Base-by-base conservation (phyloP, 1,140 invertebrate species). In the Harpegnathos saltator region DNA sequence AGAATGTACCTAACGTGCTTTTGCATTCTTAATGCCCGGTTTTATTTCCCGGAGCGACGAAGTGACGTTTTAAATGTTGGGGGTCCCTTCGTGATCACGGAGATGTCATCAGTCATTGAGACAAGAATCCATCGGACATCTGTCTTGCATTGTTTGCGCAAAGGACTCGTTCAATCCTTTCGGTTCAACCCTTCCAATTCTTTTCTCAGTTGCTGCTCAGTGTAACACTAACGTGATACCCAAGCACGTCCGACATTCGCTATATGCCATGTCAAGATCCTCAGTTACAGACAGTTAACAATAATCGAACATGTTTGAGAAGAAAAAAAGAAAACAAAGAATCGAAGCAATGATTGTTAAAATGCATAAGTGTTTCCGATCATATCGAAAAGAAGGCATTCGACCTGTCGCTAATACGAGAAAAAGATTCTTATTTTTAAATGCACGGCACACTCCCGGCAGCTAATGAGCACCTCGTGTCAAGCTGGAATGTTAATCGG, bases 21-120 rank as follows among this genome's bases (percentile, higher is more conserved):
- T 85, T 85, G 93, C 93, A 93, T 94, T 93, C 52, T 85, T 82
- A 83, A 89, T 84, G 82, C 84, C 87, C 85, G 69, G 58, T 66
- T 22, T 66, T 72, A n/a, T 48, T 62, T 44, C 2, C 54, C 19
- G 56, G 14, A 84, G 56, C 84, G 63, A 50, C 59, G 85, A 84
- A 85, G 71, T 85, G 83, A 87, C 82, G 84, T 89, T 90, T 81
- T n/a, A 65, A 88, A 63, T 68, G 29, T 59, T 63, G 63, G 85
- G 83, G 87, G 90, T 90, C 89, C 89, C 68, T 81, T 87, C 80
- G 90, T 93, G 92, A 94, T 93, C 89, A 92, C 93, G 85, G 90
- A 93, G 89, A 83, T 91, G 90, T 89, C 93, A 94, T 94, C 91
- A 93, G 90, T 94, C 92, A 93, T 85, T 66, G 71, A 69, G 89